Conservation (phyloP, 2,797 vertebrate genomes). For the Microchirus variegatus region DNA sequence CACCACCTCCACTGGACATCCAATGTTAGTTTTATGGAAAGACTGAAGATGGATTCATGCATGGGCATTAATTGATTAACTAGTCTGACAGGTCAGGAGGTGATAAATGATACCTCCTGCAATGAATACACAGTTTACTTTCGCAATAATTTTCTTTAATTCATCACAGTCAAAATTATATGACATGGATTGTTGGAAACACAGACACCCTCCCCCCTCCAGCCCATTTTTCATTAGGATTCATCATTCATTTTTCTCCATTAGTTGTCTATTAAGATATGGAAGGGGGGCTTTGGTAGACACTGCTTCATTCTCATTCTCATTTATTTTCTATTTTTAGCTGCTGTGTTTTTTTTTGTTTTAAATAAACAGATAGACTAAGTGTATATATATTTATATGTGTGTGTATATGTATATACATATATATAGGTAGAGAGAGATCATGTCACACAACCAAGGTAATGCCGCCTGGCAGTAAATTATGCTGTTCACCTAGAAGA, state of each 20-base stretch:
- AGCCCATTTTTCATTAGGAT: slow-evolving; percentile 68
- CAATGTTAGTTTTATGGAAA: slow-evolving; percentile 53
- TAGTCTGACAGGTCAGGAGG: slow-evolving; percentile 73
- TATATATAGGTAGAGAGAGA: too few species aligned
- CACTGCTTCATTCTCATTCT: slow-evolving; percentile 3
- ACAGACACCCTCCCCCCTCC: slow-evolving; percentile 23
- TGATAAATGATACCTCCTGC: slow-evolving; percentile 76
- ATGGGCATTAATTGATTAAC: slow-evolving; percentile 75
- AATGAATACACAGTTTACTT: slow-evolving; percentile 76
- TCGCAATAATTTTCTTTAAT: slow-evolving; percentile 75
- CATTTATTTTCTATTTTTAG: background rate
- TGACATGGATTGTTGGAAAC: slow-evolving; percentile 74
- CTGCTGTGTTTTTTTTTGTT: background rate
- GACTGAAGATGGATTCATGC: slow-evolving; percentile 75
- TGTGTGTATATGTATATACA: too few species aligned
- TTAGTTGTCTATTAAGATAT: slow-evolving; percentile 59
- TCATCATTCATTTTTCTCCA: slow-evolving; percentile 73
- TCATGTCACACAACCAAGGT: too few species aligned
- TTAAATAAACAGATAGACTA: too few species aligned
- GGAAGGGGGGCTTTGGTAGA: slow-evolving; percentile 28
- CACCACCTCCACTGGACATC: slow-evolving; percentile 57
- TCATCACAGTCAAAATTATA: slow-evolving; percentile 78
- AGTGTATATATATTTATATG: too few species aligned
- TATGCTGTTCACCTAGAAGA: too few species aligned
- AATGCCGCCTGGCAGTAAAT: too few species aligned